These are phyloP conservation scores for Typhlichthys subterraneus DNA, from an alignment of 2,797 vertebrate species.

Conservation along the genomic window DNA sequence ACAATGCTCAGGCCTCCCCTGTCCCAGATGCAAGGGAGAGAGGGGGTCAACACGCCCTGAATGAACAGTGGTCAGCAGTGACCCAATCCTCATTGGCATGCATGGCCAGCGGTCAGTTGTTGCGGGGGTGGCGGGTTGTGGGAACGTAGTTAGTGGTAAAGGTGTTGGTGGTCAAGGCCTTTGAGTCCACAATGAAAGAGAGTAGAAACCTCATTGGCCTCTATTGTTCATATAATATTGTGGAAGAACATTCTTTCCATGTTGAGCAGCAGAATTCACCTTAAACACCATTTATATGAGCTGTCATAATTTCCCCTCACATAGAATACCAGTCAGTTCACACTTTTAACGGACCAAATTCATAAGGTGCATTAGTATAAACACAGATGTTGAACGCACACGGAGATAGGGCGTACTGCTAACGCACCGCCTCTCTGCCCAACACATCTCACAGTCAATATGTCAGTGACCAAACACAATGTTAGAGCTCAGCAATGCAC, in stretches of 20 bases:
- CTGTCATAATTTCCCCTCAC: neutral
- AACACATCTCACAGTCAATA: constrained; percentile 34
- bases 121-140: constrained; percentile 52
- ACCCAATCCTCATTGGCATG: constrained; percentile 54
- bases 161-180: constrained; percentile 32
- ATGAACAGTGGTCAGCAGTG: constrained; percentile 57
- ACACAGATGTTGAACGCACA: constrained; percentile 17
- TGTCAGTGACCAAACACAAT: constrained; percentile 51
- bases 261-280: neutral
- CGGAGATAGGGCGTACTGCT: constrained; percentile 8
- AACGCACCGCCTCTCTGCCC: neutral
- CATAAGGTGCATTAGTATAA: neutral
- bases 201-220: neutral
- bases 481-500: constrained; percentile 43
- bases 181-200: constrained; percentile 30
- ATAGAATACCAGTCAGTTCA: constrained; percentile 9
- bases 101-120: constrained; percentile 50
- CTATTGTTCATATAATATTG: constrained; percentile 4
- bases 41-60: constrained; percentile 54
- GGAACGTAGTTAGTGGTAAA: constrained; percentile 46
- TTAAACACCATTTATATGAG: neutral
- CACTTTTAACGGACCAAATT: neutral
- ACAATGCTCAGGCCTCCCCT: constrained; percentile 42
- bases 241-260: neutral
- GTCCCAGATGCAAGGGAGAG: constrained; percentile 36